phyloP scores from a whole-genome alignment of 2,888 invertebrate genomes.

The Stenotaenia linearis region DNA sequence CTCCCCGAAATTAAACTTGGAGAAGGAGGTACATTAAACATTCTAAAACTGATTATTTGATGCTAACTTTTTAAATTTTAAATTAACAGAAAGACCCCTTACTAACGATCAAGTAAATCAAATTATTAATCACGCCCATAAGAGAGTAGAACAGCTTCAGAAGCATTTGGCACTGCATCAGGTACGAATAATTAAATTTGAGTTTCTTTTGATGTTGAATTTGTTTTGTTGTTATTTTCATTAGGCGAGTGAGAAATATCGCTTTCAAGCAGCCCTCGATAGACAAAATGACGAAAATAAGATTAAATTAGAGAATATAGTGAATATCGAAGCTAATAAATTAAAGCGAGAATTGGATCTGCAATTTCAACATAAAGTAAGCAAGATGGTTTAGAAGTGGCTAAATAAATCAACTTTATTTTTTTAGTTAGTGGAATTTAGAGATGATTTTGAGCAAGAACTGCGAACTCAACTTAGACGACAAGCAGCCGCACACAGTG shows the following conservation, averaged over 20 bases:
- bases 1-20: constrained; percentile 66
- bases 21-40: constrained; percentile 54
- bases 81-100: constrained; percentile 48
- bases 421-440: constrained; percentile 8
- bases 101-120: constrained; percentile 65
- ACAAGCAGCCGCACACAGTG: constrained; percentile 79
- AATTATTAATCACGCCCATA: constrained; percentile 70
- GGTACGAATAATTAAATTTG: too few species aligned
- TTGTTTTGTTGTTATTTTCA: constrained; percentile 36
- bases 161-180: constrained; percentile 68
- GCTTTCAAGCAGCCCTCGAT: constrained; percentile 60
- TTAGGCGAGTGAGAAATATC: constrained; percentile 58
- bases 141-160: constrained; percentile 68
- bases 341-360: constrained; percentile 61
- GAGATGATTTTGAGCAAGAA: constrained; percentile 53
- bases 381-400: too few species aligned
- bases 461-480: constrained; percentile 71
- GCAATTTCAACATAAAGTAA: constrained; percentile 59
- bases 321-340: constrained; percentile 64
- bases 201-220: constrained; percentile 31
- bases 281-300: constrained; percentile 57
- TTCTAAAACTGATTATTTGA: not conserved
- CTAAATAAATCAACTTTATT: not conserved
- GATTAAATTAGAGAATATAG: constrained; percentile 50
- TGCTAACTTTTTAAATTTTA: not conserved